Conservation (phyloP, 2,888 invertebrate species). For the Drosophila pegasa region DNA sequence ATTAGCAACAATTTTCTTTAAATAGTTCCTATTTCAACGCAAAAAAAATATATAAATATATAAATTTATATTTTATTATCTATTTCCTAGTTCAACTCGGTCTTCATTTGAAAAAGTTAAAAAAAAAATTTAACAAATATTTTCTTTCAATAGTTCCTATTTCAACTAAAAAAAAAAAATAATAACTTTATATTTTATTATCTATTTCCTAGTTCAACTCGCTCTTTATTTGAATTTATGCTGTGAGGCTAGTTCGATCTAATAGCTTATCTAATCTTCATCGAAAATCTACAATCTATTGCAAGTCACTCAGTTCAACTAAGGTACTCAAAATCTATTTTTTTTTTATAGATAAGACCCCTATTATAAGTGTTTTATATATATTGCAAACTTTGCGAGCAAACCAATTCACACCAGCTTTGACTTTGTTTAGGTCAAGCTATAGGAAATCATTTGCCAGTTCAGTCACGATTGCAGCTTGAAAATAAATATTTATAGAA, state of each 20-base stretch:
- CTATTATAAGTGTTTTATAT: background rate
- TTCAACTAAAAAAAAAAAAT: too few relatives aligned
- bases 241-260: background rate
- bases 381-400: background rate
- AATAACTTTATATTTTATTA: too few relatives aligned
- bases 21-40: too few relatives aligned
- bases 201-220: background rate
- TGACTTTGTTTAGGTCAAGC: slow-evolving; percentile 28
- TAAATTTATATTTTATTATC: too few relatives aligned
- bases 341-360: background rate
- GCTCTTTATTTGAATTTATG: background rate
- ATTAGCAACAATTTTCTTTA: too few relatives aligned
- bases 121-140: too few relatives aligned
- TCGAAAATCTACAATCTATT: background rate
- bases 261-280: slow-evolving; percentile 9
- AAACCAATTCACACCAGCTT: background rate
- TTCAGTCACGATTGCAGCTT: slow-evolving; percentile 7
- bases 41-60: too few relatives aligned
- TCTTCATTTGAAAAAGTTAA: background rate
- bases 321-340: background rate
- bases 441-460: background rate
- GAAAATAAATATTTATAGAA: background rate
- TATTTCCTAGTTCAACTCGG: background rate
- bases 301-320: slow-evolving; percentile 4
- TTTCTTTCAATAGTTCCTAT: too few relatives aligned